Conservation (phyloP, 1,140 invertebrate species). For the Meteorus sp. region DNA sequence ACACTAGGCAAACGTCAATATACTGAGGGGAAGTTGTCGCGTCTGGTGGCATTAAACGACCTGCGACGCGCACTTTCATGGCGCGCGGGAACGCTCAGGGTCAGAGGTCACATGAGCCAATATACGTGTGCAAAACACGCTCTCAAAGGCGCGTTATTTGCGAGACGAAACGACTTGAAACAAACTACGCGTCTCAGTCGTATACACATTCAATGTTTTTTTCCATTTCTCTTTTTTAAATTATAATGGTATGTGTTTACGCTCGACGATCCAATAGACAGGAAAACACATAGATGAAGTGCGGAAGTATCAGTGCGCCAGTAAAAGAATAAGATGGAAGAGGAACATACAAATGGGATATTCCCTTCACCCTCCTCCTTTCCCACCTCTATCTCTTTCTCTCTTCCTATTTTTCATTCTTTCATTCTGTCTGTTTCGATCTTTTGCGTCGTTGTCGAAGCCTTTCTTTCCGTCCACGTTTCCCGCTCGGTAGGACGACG, state of each 20-base stretch:
- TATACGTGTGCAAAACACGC: too few species aligned
- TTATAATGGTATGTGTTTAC: neutral
- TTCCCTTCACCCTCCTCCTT: neutral
- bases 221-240: too few species aligned
- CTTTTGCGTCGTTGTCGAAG: too few species aligned
- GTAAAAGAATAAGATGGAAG: neutral
- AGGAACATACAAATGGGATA: neutral
- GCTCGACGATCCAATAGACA: neutral
- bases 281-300: neutral
- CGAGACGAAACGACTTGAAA: too few species aligned
- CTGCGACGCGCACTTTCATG: neutral
- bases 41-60: constrained; percentile 23
- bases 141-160: too few species aligned
- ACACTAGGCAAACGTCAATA: too few species aligned
- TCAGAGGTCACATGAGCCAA: constrained; percentile 12
- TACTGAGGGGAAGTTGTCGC: constrained; percentile 1
- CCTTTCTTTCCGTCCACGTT: constrained; percentile 18
- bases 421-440: too few species aligned
- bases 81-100: constrained; percentile 12
- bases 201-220: too few species aligned
- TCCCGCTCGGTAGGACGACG: constrained; percentile 15
- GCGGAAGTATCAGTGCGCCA: too few species aligned
- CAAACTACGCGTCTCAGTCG: too few species aligned
- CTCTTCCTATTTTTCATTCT: too few species aligned
- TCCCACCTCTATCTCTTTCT: too few species aligned